A percentile compares a stretch with the other conserved stretches of the same genome.
Conservation (phyloP, 2,888 invertebrate species). For the Aleiodes leptofemur region DNA sequence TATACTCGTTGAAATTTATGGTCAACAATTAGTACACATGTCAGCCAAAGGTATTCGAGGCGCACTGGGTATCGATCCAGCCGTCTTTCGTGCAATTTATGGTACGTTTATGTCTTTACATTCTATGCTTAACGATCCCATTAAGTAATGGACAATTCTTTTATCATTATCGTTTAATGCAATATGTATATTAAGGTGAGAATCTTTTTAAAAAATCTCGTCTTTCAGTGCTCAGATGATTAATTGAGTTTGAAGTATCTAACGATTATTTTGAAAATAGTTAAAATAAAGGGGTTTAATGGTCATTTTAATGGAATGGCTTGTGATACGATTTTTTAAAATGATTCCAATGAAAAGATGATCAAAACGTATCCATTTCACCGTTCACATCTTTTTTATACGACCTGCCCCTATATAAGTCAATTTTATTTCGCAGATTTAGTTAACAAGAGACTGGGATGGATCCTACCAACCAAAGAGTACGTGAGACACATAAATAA, state of each 20-base stretch:
- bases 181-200: not conserved
- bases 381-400: too few species aligned
- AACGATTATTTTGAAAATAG: too few species aligned
- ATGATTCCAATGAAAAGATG: too few species aligned
- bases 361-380: too few species aligned
- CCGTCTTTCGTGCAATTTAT: conserved; percentile 32
- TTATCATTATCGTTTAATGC: not conserved
- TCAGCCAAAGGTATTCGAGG: conserved; percentile 38
- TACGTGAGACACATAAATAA: conserved; percentile 40
- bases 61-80: conserved; percentile 34
- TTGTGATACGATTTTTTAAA: too few species aligned
- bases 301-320: too few species aligned
- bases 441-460: conserved; percentile 36
- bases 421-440: conserved; percentile 25
- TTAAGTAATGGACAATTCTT: not conserved
- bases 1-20: conserved; percentile 43
- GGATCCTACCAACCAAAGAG: conserved; percentile 28
- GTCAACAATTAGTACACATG: conserved; percentile 40
- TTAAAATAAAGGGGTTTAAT: too few species aligned
- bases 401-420: too few species aligned
- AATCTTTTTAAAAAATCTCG: not conserved
- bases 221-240: not conserved
- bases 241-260: conserved; percentile 6
- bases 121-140: not conserved
- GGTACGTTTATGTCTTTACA: conserved; percentile 10